phyloP scores from a whole-genome alignment of 2,797 vertebrate genomes.

The Platalea minor region DNA sequence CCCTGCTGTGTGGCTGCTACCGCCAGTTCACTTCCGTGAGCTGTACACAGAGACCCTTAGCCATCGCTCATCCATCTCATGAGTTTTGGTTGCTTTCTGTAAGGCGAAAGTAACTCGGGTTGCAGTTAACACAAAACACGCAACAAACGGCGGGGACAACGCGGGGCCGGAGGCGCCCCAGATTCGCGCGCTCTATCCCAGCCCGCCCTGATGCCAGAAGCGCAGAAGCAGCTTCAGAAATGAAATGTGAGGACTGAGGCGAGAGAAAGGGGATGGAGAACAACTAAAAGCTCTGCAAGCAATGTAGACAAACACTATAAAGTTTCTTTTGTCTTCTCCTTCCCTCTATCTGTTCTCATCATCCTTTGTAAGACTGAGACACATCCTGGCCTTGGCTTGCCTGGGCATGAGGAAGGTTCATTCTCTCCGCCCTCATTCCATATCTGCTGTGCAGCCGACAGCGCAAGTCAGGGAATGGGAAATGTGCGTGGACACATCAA shows the following conservation, averaged over 20 bases:
- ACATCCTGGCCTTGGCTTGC: not conserved
- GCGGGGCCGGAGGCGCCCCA: not conserved
- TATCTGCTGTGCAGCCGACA: not conserved
- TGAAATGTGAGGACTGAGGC: not conserved
- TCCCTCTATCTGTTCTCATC: not conserved
- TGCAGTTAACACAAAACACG: slow-evolving; percentile 11
- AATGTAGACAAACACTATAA: not conserved
- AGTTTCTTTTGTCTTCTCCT: not conserved
- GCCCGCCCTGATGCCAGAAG: not conserved
- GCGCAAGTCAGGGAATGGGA: not conserved
- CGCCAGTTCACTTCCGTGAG: not conserved
- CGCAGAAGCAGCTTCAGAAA: not conserved
- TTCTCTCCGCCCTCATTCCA: not conserved
- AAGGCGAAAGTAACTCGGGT: slow-evolving; percentile 46
- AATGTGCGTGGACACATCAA: not conserved
- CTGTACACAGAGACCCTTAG: not conserved
- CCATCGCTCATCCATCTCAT: not conserved
- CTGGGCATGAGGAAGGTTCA: not conserved
- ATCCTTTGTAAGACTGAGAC: not conserved
- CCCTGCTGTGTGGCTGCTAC: slow-evolving; percentile 26
- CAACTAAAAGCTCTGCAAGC: not conserved
- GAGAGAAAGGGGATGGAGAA: not conserved
- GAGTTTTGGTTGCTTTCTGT: slow-evolving; percentile 42
- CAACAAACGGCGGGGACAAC: not conserved
- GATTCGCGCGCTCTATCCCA: accelerated